phyloP scores from a whole-genome alignment of 2,888 invertebrate species.

The Bombylius discolor region DNA sequence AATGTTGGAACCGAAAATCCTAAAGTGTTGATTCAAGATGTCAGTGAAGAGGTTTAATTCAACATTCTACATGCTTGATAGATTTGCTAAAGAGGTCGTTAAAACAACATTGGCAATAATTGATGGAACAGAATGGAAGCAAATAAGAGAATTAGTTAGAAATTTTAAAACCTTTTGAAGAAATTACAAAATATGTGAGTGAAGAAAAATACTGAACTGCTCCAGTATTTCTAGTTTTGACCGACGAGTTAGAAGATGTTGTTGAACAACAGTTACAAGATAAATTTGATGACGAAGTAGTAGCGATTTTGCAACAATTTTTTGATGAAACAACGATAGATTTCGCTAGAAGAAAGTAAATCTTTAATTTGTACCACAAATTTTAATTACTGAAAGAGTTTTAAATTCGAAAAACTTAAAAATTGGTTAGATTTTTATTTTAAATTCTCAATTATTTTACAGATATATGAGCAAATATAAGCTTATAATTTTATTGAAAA shows the following conservation, averaged over 20 bases:
- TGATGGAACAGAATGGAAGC: slow-evolving; percentile 15
- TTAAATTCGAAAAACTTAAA: too few species aligned
- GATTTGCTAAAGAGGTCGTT: neutral
- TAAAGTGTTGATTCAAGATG: neutral
- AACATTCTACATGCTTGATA: neutral
- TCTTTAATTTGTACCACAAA: too few species aligned
- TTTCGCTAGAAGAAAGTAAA: too few species aligned
- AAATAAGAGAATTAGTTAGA: slow-evolving; percentile 11
- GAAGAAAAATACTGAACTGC: slow-evolving; percentile 16
- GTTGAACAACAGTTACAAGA: neutral
- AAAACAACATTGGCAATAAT: neutral
- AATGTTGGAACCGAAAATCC: neutral
- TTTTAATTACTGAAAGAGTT: too few species aligned
- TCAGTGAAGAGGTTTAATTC: neutral
- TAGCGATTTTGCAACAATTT: too few species aligned
- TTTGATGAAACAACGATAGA: too few species aligned
- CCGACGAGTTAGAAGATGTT: slow-evolving; percentile 11
- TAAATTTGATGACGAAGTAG: too few species aligned
- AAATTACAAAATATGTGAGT: slow-evolving; percentile 16
- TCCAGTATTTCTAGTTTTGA: slow-evolving; percentile 15
- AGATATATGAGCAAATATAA: too few species aligned
- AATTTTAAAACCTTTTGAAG: slow-evolving; percentile 17
- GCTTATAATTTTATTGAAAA: too few species aligned
- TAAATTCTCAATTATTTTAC: too few species aligned
- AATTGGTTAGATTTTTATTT: too few species aligned